Conservation (phyloP, 2,113 vertebrate species). For the Tragelaphus scriptus region DNA sequence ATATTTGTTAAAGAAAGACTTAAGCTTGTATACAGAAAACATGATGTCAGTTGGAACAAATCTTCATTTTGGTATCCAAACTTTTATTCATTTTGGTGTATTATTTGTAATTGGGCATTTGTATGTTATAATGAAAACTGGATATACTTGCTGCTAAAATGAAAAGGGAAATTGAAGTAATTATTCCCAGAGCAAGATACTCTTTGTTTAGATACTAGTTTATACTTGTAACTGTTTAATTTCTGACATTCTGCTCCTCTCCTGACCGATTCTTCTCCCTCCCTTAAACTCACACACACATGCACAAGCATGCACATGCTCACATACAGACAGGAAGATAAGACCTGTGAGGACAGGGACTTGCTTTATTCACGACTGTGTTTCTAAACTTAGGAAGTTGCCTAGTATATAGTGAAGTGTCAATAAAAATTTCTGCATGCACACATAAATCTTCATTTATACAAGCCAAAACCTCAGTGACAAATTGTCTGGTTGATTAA, state of each 20-base stretch:
- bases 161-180: not conserved
- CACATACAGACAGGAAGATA: not conserved
- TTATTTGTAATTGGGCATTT: conserved; percentile 99
- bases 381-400: not conserved
- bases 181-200: not conserved
- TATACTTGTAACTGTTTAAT: not conserved
- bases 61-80: conserved; percentile 96
- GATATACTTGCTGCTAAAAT: not conserved
- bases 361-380: not conserved
- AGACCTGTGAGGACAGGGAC: not conserved
- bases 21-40: conserved; percentile 86
- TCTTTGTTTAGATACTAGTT: not conserved
- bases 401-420: not conserved
- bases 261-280: not conserved
- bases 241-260: not conserved
- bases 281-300: not conserved
- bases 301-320: not conserved
- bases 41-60: conserved; percentile 97
- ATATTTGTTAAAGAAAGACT: not conserved
- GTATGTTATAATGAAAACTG: conserved; percentile 89
- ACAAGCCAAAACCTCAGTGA: not conserved
- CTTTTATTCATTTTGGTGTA: conserved; percentile 98
- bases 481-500: not conserved
- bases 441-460: not conserved
- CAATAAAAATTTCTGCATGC: not conserved